These are phyloP conservation scores for Acrocephalus kingi DNA, from an alignment of 2,113 vertebrate species.

Conservation along the genomic window DNA sequence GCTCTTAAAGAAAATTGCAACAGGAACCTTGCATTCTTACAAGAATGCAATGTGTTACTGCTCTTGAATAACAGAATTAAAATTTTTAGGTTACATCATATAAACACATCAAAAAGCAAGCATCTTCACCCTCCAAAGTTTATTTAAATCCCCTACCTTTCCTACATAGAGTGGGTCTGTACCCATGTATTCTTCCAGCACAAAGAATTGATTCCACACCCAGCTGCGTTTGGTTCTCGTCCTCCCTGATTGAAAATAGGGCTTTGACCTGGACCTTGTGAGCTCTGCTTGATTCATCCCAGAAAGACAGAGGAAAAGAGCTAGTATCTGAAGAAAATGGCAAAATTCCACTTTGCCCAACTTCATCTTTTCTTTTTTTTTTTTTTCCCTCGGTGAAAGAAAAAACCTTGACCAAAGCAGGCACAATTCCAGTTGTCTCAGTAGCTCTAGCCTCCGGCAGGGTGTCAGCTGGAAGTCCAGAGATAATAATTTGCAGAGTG, in stretches of 20 bases:
- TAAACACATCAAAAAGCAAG: not conserved
- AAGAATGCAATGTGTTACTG: not conserved
- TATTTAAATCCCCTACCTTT: slow-evolving; percentile 83
- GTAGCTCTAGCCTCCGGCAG: slow-evolving; percentile 68
- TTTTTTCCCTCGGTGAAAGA: slow-evolving; percentile 49
- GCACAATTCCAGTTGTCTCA: slow-evolving; percentile 74
- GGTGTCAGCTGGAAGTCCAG: slow-evolving; percentile 75
- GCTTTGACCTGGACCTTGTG: slow-evolving; percentile 78
- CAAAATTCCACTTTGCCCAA: slow-evolving; percentile 78
- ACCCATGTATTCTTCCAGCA: slow-evolving; percentile 95
- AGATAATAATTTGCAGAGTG: slow-evolving; percentile 73
- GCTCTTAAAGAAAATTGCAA: not conserved
- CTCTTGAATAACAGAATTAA: not conserved
- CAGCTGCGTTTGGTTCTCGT: slow-evolving; percentile 92
- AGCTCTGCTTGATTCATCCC: slow-evolving; percentile 82
- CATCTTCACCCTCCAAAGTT: not conserved
- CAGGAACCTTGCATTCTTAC: not conserved
- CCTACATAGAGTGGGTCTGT: slow-evolving; percentile 96
- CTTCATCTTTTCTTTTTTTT: slow-evolving; percentile 77
- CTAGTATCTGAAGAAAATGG: slow-evolving; percentile 82
- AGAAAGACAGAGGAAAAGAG: slow-evolving; percentile 82
- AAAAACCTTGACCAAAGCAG: slow-evolving; percentile 67
- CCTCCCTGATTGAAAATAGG: slow-evolving; percentile 78
- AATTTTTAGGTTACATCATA: not conserved
- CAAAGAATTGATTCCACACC: slow-evolving; percentile 99